A percentile compares a stretch with the other conserved stretches of the same genome.
Evolutionary conservation across 2,888 invertebrate species (phyloP).

Genomic region (Tenthredo amoena): DNA sequence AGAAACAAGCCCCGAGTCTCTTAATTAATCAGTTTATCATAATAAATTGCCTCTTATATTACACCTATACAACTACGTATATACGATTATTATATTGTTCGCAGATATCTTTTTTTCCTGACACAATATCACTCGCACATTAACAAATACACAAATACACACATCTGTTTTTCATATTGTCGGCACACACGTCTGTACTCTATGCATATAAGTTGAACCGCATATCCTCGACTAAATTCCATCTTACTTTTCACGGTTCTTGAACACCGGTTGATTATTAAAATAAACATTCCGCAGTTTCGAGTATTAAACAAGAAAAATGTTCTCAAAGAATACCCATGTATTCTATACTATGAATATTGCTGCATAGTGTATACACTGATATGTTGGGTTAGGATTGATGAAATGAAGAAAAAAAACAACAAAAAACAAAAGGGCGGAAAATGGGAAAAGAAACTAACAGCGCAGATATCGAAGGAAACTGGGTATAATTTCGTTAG

Average conservation of each 20-base stretch:
- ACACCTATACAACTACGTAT: background rate
- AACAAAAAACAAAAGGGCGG: background rate
- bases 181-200: background rate
- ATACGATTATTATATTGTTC: background rate
- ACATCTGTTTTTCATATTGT: background rate
- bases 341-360: background rate
- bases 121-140: background rate
- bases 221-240: background rate
- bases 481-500: slow-evolving; percentile 58
- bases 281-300: slow-evolving; percentile 11
- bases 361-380: background rate
- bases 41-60: background rate
- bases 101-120: background rate
- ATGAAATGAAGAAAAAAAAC: slow-evolving; percentile 42
- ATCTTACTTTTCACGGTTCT: slow-evolving; percentile 23
- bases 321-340: background rate
- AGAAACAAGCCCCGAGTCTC: slow-evolving; percentile 11
- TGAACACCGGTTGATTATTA: background rate
- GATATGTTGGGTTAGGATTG: background rate
- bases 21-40: slow-evolving; percentile 31
- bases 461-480: slow-evolving; percentile 17
- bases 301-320: background rate
- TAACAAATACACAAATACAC: background rate
- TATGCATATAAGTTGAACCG: background rate
- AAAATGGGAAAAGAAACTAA: slow-evolving; percentile 8